phyloP scores from a whole-genome alignment of 2,888 invertebrate genomes.

The Callyntrura sp. region DNA sequence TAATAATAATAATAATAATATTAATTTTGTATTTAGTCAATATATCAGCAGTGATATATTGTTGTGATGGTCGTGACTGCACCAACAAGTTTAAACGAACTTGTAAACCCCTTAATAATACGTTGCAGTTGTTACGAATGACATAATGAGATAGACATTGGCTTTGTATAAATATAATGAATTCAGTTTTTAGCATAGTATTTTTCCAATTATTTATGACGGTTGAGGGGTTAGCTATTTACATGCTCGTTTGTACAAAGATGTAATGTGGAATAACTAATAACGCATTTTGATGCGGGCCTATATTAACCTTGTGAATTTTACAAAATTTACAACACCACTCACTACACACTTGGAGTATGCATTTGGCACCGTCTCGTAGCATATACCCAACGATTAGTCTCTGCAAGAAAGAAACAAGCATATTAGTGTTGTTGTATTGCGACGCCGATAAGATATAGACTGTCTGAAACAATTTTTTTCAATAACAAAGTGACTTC shows the following conservation, averaged over 20 bases:
- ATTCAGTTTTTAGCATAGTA: not conserved
- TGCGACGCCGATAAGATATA: not conserved
- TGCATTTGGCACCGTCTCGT: too few relatives aligned
- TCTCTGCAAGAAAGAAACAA: too few relatives aligned
- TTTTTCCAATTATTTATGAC: not conserved
- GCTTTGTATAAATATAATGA: not conserved
- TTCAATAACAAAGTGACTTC: slow-evolving; percentile 22
- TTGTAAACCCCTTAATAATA: slow-evolving; percentile 19
- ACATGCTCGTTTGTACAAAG: slow-evolving; percentile 14
- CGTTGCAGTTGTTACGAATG: slow-evolving; percentile 5
- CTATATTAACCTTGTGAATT: too few relatives aligned
- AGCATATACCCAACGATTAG: too few relatives aligned
- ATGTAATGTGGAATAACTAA: not conserved
- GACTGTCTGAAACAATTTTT: slow-evolving; percentile 11
- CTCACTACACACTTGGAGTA: too few relatives aligned
- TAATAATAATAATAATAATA: slow-evolving; percentile 27
- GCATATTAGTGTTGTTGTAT: not conserved
- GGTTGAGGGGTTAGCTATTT: not conserved
- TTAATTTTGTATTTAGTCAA: slow-evolving; percentile 6
- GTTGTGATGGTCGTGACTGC: slow-evolving; percentile 42
- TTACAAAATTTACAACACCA: too few relatives aligned
- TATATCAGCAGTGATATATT: slow-evolving; percentile 51
- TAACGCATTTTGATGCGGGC: too few relatives aligned
- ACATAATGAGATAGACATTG: not conserved
- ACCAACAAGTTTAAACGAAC: slow-evolving; percentile 47